Evolutionary conservation across 2,797 vertebrate species (phyloP).

Genomic region (Pyrocephalus nanus): DNA sequence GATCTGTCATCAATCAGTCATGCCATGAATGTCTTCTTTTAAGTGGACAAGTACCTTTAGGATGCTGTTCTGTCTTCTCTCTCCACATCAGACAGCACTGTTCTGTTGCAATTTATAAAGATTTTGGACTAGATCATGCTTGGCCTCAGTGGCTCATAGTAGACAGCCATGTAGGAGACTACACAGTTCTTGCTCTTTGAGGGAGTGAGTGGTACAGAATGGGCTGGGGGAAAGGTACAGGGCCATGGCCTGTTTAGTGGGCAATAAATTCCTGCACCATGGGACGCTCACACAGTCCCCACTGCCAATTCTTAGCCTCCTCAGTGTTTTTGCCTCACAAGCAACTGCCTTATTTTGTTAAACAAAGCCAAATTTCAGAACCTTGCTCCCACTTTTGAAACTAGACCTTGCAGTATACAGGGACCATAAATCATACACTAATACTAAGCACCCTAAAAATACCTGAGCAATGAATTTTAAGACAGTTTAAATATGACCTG

Average conservation of each 20-base stretch:
- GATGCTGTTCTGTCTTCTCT: background rate
- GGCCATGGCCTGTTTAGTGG: background rate
- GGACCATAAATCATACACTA: background rate
- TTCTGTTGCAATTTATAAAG: background rate
- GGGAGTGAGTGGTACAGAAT: background rate
- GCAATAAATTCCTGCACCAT: background rate
- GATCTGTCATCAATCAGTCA: background rate
- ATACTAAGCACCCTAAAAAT: conserved; percentile 6
- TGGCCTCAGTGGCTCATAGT: background rate
- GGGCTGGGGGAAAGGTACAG: background rate
- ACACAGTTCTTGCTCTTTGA: background rate
- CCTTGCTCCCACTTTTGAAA: background rate
- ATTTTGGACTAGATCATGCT: background rate
- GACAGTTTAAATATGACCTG: conserved; percentile 11
- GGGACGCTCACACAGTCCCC: background rate
- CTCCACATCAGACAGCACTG: background rate
- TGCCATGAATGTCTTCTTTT: background rate
- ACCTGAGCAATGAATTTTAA: conserved; percentile 12
- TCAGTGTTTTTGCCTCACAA: background rate
- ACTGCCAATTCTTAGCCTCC: background rate
- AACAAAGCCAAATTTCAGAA: background rate
- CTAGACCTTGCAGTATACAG: background rate
- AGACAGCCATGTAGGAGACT: background rate
- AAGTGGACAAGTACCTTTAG: background rate
- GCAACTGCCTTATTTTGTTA: background rate